phyloP scores from a whole-genome alignment of 1,140 invertebrate species.

The Eulimnadia texana region DNA sequence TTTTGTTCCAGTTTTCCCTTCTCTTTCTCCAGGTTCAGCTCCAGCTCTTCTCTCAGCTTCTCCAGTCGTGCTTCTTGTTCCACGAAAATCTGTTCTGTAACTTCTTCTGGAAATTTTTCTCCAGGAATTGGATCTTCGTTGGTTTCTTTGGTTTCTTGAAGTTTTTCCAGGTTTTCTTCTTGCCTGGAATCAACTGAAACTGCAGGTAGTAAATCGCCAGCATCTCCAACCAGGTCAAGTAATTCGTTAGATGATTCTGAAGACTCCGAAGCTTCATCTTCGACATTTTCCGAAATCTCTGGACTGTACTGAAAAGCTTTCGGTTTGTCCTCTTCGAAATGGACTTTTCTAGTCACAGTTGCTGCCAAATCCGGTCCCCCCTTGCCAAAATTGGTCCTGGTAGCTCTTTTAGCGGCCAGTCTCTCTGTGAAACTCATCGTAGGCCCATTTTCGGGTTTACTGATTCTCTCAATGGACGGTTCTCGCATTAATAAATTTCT shows the following conservation, averaged over 20 bases:
- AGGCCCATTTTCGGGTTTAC: background rate
- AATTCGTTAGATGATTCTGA: constrained; percentile 4
- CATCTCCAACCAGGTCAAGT: background rate
- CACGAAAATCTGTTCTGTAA: background rate
- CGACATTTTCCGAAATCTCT: background rate
- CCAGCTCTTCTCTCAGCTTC: background rate
- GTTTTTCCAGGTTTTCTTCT: background rate
- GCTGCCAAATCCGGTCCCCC: background rate
- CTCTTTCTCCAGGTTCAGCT: background rate
- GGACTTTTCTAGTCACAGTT: background rate
- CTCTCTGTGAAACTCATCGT: constrained; percentile 10
- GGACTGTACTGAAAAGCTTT: background rate
- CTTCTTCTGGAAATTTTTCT: background rate
- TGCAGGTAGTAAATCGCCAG: background rate
- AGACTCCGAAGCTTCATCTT: background rate
- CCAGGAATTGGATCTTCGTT: background rate
- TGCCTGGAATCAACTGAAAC: too few species aligned
- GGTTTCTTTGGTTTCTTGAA: too few species aligned
- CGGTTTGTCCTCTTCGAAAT: background rate
- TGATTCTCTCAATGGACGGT: background rate
- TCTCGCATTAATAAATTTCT: background rate
- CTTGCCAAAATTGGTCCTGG: background rate
- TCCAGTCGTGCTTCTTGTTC: background rate
- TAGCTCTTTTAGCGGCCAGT: constrained; percentile 9
- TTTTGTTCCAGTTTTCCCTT: background rate